Base-by-base conservation (phyloP, 2,797 vertebrate genomes). In the Peromyscus melanophrys region DNA sequence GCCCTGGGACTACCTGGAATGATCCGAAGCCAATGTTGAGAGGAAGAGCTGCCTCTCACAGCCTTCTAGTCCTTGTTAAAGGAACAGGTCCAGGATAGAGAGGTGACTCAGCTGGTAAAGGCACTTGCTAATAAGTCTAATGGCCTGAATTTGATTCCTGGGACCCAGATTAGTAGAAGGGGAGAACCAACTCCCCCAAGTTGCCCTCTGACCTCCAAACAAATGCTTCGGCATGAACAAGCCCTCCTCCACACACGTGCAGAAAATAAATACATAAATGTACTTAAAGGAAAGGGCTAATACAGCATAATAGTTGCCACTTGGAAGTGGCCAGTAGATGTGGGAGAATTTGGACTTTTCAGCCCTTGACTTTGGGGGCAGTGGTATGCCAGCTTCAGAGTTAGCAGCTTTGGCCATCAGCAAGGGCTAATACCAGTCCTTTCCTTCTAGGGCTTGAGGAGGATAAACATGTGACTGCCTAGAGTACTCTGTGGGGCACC, bases 261-360 rank as follows among this genome's bases (percentile, higher is more conserved):
- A 61, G 9, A 34, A 85, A 67, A 52, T 52, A 85, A 14, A 67
- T 14, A 34, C 46, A n/a, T n/a, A 34, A 67, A 2, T 49, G 49
- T 23, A 67, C 27, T 71, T 6, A 87, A 73, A 37, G 49, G 14
- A 29, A 40, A 88, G 21, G 5, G 55, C 31, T 13, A 4, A 0
- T 84, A n/a, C 1, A 4, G 1, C 37, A 5, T 9, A 23, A 46
- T 21, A 43, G 13, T 31, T 49, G 31, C 31, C 17, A 6, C 4
- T 0, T 0, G 63, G 25, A 19, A 89, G 4, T 0, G 59, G 34
- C 7, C 21, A 4, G 49, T 4, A 40, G 57, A 52, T 4, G 13
- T 12, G 8, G n/a, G 65, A 89, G 76, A 21, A 40, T 73, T 19
- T 31, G 46, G 6, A 71, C 17, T 63, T 9, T 37, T 8, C 16